Evolutionary conservation across 1,140 invertebrate genomes (phyloP), one percentile per base, ranked within the genome.

Genomic region (Drosophila pseudoobscura): DNA sequence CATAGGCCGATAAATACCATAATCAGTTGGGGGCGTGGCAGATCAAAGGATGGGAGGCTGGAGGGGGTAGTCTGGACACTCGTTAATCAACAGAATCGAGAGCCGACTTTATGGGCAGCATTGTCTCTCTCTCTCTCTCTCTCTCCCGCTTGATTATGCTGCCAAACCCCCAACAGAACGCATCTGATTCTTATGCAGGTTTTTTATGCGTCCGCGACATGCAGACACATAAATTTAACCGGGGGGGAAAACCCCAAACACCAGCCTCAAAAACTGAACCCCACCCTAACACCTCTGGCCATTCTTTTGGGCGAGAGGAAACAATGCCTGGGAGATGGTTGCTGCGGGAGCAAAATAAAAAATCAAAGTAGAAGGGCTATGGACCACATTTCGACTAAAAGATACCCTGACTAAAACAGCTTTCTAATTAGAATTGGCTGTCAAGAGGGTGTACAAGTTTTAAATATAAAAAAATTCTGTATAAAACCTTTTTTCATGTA

Each of bases 151-250:
- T 85, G 82, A 85, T 85, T 88, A 82, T 87, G 79, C 82, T 46
- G 64, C 64, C 63, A 39, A 13, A 39, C 46, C 53, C 51, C 31
- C 2, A 22, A 20, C 22, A 35, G 43, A 4, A 52, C 63, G 78
- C 70, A 80, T 85, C 75, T 78, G 78, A 87, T 85, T 77, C 82
- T 88, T 80, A 64, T 63, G 70, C 65, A 68, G 61, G 76, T 78
- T 87, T 85, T 85, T 87, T 78, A 72, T 60, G 63, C 63, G 73
- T 47, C 63, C 72, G 56, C 78, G 82, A 82, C 82, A 87, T 72
- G 80, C 80, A 85, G 80, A 85, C 80, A 85, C 80, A 85, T 85
- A 87, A 85, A 85, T 85, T 87, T 82, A 50, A 66, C 62, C 31
- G 45, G 46, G 52, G 52, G 55, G 44, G 17, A 17, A 63, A 39